phyloP scores from a whole-genome alignment of 2,888 invertebrate species.

The Dicranocentrus wangi region DNA sequence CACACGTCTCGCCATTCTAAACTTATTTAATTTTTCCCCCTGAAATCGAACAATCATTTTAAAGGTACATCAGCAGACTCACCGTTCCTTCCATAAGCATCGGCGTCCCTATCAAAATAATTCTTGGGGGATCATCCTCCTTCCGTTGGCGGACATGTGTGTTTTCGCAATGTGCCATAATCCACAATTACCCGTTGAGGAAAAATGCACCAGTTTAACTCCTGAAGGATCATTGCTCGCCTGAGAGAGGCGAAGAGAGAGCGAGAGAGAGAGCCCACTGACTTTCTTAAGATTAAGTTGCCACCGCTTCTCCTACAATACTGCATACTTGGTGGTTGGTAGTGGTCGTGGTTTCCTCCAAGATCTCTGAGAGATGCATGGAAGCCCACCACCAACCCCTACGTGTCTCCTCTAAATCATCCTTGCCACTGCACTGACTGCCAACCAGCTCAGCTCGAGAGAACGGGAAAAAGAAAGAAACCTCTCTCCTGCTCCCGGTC shows the following conservation, averaged over 20 bases:
- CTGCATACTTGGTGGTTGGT: constrained; percentile 42
- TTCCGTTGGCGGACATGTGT: too few species aligned
- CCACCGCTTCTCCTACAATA: not conserved
- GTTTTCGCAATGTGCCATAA: constrained; percentile 8
- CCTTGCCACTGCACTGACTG: constrained; percentile 8
- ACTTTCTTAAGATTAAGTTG: constrained; percentile 31
- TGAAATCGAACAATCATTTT: too few species aligned
- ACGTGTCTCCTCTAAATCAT: constrained; percentile 48
- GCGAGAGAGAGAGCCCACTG: not conserved
- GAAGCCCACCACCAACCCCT: constrained; percentile 47
- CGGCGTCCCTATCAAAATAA: too few species aligned
- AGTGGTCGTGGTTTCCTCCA: constrained; percentile 42
- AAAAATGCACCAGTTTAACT: not conserved
- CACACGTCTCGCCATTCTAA: not conserved
- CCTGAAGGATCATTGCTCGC: not conserved
- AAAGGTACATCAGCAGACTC: too few species aligned
- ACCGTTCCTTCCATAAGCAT: too few species aligned
- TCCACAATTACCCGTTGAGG: not conserved
- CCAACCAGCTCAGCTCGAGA: too few species aligned
- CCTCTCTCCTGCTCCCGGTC: not conserved
- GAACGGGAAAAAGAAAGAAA: not conserved
- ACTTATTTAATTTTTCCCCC: not conserved
- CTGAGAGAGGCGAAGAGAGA: constrained; percentile 4
- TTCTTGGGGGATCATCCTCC: too few species aligned
- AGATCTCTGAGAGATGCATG: constrained; percentile 31